Percentiles rank a stretch among this genome's conserved stretches.
These are phyloP conservation scores for Gephyroberyx darwinii DNA, from an alignment of 2,797 vertebrate genomes.

Conservation along the genomic window DNA sequence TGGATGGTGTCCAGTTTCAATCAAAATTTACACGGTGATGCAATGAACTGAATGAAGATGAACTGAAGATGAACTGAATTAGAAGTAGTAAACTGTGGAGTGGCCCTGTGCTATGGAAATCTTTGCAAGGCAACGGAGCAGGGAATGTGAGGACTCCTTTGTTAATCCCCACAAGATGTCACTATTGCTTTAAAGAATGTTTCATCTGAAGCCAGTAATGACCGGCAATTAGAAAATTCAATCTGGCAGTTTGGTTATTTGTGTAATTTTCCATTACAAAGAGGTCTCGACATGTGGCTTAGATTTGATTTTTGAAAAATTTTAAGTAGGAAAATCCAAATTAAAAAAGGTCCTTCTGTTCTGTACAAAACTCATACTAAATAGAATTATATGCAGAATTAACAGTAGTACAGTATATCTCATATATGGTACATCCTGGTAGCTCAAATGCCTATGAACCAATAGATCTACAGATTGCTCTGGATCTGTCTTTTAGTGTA, in stretches of 20 bases:
- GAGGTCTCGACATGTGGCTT: too few relatives aligned
- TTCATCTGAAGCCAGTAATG: not conserved
- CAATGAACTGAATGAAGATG: not conserved
- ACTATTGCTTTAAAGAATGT: constrained; percentile 61
- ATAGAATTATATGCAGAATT: too few relatives aligned
- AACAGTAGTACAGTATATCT: too few relatives aligned
- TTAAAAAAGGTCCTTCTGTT: too few relatives aligned
- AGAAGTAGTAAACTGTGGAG: constrained; percentile 5
- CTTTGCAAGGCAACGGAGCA: not conserved
- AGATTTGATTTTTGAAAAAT: too few relatives aligned
- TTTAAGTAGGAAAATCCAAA: too few relatives aligned
- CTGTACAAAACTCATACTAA: too few relatives aligned
- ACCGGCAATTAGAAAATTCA: constrained; percentile 7
- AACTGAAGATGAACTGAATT: constrained; percentile 13
- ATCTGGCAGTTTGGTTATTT: not conserved
- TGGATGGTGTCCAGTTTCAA: not conserved
- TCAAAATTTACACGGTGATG: not conserved
- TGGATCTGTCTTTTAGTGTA: too few relatives aligned
- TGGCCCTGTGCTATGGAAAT: not conserved
- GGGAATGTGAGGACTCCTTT: constrained; percentile 10
- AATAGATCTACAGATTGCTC: too few relatives aligned
- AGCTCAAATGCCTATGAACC: too few relatives aligned
- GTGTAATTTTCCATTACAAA: too few relatives aligned
- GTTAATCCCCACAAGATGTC: constrained; percentile 77
- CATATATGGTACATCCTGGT: too few relatives aligned